phyloP scores from a whole-genome alignment of 2,113 vertebrate genomes.

The Bos indicus region DNA sequence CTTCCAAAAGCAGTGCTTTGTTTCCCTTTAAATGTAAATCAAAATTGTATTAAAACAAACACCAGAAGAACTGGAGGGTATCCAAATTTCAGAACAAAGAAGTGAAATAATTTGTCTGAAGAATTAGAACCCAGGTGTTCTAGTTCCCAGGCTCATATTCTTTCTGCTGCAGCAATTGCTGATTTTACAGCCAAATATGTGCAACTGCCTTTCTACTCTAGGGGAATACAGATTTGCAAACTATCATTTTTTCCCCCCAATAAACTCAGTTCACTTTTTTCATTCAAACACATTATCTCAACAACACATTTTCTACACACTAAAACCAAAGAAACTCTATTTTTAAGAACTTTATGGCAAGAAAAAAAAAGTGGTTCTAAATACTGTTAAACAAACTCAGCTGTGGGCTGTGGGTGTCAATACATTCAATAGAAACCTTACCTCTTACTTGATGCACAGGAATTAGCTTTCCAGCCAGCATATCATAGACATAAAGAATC shows the following conservation, averaged over 20 bases:
- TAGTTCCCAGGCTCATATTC: not conserved
- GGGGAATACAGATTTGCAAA: not conserved
- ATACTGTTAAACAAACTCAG: not conserved
- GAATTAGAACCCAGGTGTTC: not conserved
- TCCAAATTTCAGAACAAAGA: not conserved
- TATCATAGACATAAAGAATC: slow-evolving; percentile 95
- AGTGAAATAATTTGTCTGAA: not conserved
- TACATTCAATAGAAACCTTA: slow-evolving; percentile 64
- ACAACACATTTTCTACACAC: not conserved
- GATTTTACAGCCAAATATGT: not conserved
- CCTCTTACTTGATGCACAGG: slow-evolving; percentile 89
- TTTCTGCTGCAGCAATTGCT: not conserved
- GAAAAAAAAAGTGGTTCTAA: not conserved
- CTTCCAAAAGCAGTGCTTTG: not conserved
- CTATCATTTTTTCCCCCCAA: not conserved
- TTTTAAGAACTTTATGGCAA: not conserved
- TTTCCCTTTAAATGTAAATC: not conserved
- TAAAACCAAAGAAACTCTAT: not conserved
- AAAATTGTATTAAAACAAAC: not conserved
- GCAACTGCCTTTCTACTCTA: not conserved
- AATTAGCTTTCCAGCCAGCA: slow-evolving; percentile 91
- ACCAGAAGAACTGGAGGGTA: not conserved
- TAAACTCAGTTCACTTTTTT: not conserved
- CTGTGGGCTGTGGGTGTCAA: fast-evolving
- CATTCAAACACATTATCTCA: not conserved